Conservation (phyloP, 2,888 invertebrate species). For the Capitulum mitella region DNA sequence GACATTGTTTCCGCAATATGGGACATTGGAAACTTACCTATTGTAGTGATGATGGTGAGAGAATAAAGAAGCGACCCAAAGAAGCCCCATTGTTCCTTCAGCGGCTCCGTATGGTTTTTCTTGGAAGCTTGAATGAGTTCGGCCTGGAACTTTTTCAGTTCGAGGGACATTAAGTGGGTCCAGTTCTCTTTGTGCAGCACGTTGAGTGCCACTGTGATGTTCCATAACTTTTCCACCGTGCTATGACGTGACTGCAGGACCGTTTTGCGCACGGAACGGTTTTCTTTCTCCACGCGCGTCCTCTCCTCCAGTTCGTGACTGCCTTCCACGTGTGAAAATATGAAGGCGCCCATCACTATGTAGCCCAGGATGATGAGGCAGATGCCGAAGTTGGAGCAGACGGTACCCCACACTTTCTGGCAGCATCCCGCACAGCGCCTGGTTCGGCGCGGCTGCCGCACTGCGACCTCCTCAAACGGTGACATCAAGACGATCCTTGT, state of each 20-base stretch:
- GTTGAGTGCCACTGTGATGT: constrained; percentile 60
- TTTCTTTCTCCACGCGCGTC: neutral
- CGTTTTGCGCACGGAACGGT: neutral
- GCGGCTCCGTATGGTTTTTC: neutral
- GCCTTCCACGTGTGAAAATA: constrained; percentile 81
- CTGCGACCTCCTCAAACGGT: neutral
- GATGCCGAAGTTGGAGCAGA: constrained; percentile 70
- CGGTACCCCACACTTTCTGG: constrained; percentile 29
- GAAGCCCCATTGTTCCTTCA: neutral
- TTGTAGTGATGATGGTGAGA: constrained; percentile 30
- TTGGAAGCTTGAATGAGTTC: constrained; percentile 30
- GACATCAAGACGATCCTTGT: no score
- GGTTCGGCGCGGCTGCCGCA: constrained; percentile 24
- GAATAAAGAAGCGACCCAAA: constrained; percentile 35
- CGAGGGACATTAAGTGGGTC: constrained; percentile 43
- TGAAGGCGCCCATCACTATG: constrained; percentile 82
- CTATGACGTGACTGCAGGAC: constrained; percentile 29
- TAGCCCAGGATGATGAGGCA: constrained; percentile 86
- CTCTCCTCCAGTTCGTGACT: constrained; percentile 33
- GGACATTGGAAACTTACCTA: constrained; percentile 32
- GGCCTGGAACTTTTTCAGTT: neutral
- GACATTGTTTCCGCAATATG: no score
- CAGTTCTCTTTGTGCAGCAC: constrained; percentile 65
- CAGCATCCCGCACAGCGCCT: constrained; percentile 32
- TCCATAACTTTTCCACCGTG: constrained; percentile 55